A percentile compares a stretch with the other conserved stretches of the same genome.
These are phyloP conservation scores for Embiotoca jacksoni DNA, from an alignment of 2,113 vertebrate genomes.

Conservation along the genomic window DNA sequence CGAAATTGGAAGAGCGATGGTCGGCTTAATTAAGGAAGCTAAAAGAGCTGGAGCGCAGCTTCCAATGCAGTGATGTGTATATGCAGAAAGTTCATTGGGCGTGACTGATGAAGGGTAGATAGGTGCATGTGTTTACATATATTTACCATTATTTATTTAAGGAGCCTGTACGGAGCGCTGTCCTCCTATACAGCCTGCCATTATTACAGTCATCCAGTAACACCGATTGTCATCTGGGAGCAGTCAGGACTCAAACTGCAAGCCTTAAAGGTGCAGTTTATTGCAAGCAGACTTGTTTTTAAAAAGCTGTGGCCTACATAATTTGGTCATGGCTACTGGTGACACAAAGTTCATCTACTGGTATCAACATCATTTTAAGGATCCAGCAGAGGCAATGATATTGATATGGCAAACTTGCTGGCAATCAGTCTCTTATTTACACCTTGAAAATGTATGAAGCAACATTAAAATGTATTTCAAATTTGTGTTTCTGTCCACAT, in stretches of 20 bases:
- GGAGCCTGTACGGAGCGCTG: constrained; percentile 12
- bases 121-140: constrained; percentile 56
- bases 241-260: constrained; percentile 10
- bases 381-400: too few relatives aligned
- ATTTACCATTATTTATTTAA: constrained; percentile 63
- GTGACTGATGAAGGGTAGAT: constrained; percentile 36
- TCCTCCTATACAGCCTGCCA: not conserved
- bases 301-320: not conserved
- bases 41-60: constrained; percentile 72
- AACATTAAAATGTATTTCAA: too few relatives aligned
- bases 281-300: not conserved
- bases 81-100: not conserved
- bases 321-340: not conserved
- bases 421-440: too few relatives aligned
- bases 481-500: too few relatives aligned
- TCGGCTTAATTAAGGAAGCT: constrained; percentile 77
- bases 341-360: too few relatives aligned
- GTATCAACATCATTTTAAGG: too few relatives aligned
- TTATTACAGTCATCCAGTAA: constrained; percentile 17
- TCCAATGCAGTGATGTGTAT: constrained; percentile 52
- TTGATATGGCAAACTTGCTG: too few relatives aligned
- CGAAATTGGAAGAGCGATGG: constrained; percentile 68
- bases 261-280: constrained; percentile 7
- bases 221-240: constrained; percentile 15
- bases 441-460: too few relatives aligned